These are phyloP conservation scores for Grapholita molesta DNA, from an alignment of 1,140 invertebrate genomes.

Conservation along the genomic window DNA sequence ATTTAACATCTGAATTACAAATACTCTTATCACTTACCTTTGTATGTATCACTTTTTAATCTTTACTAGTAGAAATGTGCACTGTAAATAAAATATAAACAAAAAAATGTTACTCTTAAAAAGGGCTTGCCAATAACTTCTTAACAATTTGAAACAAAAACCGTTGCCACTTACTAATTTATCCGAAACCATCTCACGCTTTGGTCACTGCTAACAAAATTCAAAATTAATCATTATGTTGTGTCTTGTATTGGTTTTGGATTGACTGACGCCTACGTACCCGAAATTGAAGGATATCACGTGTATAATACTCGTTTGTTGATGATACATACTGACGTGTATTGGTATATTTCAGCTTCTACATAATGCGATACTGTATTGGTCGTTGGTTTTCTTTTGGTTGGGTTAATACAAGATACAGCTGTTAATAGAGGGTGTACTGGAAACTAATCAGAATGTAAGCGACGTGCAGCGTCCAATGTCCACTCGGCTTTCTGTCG, in stretches of 20 bases:
- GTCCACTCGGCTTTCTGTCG: slow-evolving; percentile 69
- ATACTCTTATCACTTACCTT: not conserved
- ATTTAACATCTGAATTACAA: not conserved
- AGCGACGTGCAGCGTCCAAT: slow-evolving; percentile 46
- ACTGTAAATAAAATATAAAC: not conserved
- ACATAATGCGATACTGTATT: slow-evolving; percentile 71
- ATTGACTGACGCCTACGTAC: slow-evolving; percentile 39
- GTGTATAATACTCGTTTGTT: slow-evolving; percentile 25
- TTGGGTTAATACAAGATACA: slow-evolving; percentile 80
- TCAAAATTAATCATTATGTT: slow-evolving; percentile 74
- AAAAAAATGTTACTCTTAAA: not conserved
- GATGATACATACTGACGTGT: slow-evolving; percentile 54
- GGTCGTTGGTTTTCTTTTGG: slow-evolving; percentile 76
- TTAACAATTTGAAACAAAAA: slow-evolving; percentile 19
- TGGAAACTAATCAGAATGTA: slow-evolving; percentile 72
- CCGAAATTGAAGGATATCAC: not conserved
- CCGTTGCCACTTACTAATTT: slow-evolving; percentile 40
- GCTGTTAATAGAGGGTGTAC: slow-evolving; percentile 72
- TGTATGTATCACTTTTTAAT: not conserved
- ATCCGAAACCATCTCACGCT: slow-evolving; percentile 71
- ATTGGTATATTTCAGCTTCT: slow-evolving; percentile 75
- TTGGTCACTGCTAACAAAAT: slow-evolving; percentile 76
- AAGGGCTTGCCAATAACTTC: not conserved
- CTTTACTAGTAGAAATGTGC: not conserved
- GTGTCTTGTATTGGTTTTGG: slow-evolving; percentile 79